Base-by-base conservation (phyloP, 2,797 vertebrate genomes). In the Phalloptychus januarius region DNA sequence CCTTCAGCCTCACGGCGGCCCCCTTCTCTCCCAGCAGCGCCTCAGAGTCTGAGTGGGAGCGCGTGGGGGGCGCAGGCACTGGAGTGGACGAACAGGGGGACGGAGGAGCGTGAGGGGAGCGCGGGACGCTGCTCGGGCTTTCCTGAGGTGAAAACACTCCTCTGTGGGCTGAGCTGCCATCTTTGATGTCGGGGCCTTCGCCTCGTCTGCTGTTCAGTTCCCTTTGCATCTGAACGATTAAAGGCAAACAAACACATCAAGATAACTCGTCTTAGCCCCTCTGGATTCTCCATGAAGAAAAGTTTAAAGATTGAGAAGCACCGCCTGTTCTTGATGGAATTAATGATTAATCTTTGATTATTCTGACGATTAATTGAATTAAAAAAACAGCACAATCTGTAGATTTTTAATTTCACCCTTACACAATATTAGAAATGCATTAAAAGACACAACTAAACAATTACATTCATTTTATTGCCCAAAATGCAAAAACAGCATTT, bases 11-110 rank as follows among this genome's bases (percentile, higher is more conserved):
- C 78, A 81, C 77, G 1, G 92, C 92, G 3, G 96, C 87, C 0
- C 96, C 95, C 76, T 92, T 93, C 67, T 97, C 96, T 0, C 96
- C 97, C 79, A 96, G 94, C 6, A 91, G 86, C 50, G 95, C 93
- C 16, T 98, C 97, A 0, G 97, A 95, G 71, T 98, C 97, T 0
- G 96, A 95, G 83, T 96, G 96, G 76, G 97, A 97, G 87, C 97
- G 96, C 2, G 86, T 77, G 45, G 91, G 80, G 0, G 72, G 83
- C 25, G 18, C 71, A 8, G 86, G 63, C 36, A 85, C 7, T 0
- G 88, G 77, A 0, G 94, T 87, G 46, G 0, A 90, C 1, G 8
- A 31, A 15, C 88, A 88, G 67, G 95, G 92, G 31, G 85, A 88
- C 38, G 81, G 84, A 0, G 85, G 77, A 0, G 86, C 18, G 0